Evolutionary conservation across 92 coral and sea anemone genomes (phyloP), one percentile per base, ranked within the genome.

Genomic region (Chrysogorgia sp.): DNA sequence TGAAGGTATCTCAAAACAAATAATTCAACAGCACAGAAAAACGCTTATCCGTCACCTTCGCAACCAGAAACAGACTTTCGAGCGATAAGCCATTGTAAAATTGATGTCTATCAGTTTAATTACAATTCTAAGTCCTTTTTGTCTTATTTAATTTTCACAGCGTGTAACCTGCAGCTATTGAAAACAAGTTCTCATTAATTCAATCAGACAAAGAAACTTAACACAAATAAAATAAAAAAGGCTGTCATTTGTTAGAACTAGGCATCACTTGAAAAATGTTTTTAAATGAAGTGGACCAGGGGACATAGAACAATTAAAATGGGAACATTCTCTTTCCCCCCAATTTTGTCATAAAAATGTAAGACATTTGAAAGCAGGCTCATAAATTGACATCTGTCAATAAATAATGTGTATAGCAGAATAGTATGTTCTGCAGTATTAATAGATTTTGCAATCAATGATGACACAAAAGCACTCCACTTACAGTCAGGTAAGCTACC

Each of bases 401-500:
- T 43, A 43, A 8, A 8, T 43, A 8, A 3, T 52, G 7, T 52
- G 6, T 52, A 52, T 52, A 4, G 26, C 59, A 52, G 20, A 52
- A 17, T 52, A n/a, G 59, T 52, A 17, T 52, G 21, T 23, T 3
- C 6, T 7, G 9, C 43, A 4, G 5, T 5, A 4, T 37, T 37
- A 5, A 37, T 20, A 5, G 3, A 17, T 7, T 52, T 52, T 52
- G 6, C 4, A 3, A 52, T 17, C 26, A 3, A 23, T 52, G 59
- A 52, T 52, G 59, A 20, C 22, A 52, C 17, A 49, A 23, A n/a
- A 13, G 34, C 22, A n/a, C 21, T 5, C 7, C 43, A 93, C 98
- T 93, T 87, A 93, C 98, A 93, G 62, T 93, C 98, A 9, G 77
- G 31, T 47, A 91, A 89, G 63, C 96, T 90, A 75, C 96, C 90